These are phyloP conservation scores for Gymnorhina tibicen DNA, from an alignment of 2,113 vertebrate genomes.

Conservation along the genomic window DNA sequence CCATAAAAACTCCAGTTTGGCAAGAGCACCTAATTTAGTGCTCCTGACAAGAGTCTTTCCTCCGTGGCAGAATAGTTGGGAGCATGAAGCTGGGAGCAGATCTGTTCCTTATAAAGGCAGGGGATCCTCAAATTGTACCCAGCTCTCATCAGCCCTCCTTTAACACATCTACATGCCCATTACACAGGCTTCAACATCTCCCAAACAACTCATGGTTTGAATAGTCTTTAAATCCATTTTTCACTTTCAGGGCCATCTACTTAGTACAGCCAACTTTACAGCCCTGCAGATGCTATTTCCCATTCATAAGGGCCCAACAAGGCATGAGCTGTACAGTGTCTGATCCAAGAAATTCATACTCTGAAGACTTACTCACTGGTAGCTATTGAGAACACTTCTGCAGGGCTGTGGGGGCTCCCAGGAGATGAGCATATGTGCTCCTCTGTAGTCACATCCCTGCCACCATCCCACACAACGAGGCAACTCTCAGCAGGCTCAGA, in stretches of 20 bases:
- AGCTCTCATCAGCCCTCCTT: neutral
- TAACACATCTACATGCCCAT: neutral
- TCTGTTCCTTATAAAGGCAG: neutral
- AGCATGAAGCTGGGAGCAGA: neutral
- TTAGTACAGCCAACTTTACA: neutral
- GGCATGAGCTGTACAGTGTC: neutral
- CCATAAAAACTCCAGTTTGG: neutral
- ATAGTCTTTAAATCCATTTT: neutral
- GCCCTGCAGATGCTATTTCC: neutral
- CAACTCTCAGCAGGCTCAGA: neutral
- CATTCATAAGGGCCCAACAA: neutral
- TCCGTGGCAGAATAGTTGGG: neutral
- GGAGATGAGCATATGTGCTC: neutral
- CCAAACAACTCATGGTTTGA: neutral
- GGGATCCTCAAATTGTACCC: neutral
- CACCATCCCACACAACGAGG: neutral
- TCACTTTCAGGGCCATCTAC: neutral
- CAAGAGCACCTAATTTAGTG: neutral
- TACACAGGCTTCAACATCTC: neutral
- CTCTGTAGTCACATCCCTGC: neutral
- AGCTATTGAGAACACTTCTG: neutral
- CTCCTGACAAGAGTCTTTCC: neutral
- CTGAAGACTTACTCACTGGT: neutral
- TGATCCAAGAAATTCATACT: neutral
- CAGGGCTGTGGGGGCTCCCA: neutral